Evolutionary conservation across 2,113 vertebrate genomes (phyloP).

Genomic region (human): GRCh38 chr5:124163001-124163500

Average conservation of each 20-base stretch:
- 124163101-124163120: constrained; percentile 87
- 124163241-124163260: not conserved
- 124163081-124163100: constrained; percentile 89
- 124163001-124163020: constrained; percentile 87
- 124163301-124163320: not conserved
- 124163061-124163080: constrained; percentile 86
- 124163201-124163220: constrained; percentile 74
- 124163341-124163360: not conserved
- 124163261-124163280: constrained; percentile 9
- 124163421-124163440: not conserved
- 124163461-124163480: not conserved
- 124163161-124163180: constrained; percentile 67
- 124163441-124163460: not conserved
- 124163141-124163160: constrained; percentile 76
- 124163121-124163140: constrained; percentile 83
- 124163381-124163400: not conserved
- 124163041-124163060: constrained; percentile 87
- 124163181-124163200: constrained; percentile 34
- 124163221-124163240: not conserved
- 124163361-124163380: not conserved
- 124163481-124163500: not conserved
- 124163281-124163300: not conserved
- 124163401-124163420: not conserved
- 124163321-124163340: not conserved
- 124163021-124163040: constrained; percentile 86